phyloP scores from a whole-genome alignment of 2,113 vertebrate genomes.

The Alligator sinensis region DNA sequence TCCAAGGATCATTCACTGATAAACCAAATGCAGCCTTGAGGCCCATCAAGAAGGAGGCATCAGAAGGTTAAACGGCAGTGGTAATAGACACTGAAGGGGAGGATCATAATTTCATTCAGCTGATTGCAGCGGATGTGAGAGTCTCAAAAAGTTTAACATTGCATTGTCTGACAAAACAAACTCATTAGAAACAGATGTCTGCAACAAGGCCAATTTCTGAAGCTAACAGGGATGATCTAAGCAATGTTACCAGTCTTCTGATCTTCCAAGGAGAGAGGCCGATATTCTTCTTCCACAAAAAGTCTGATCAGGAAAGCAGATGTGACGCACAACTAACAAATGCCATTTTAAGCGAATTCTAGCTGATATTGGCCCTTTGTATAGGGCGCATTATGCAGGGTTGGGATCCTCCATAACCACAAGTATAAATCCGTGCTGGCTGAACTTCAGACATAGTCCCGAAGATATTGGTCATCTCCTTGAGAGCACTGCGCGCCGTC shows the following conservation, averaged over 20 bases:
- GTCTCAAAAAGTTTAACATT: accelerated
- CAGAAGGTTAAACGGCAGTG: not conserved
- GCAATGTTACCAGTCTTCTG: not conserved
- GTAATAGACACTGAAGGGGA: not conserved
- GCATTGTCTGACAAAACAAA: not conserved
- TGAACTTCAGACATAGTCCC: not conserved
- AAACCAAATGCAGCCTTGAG: too few relatives aligned
- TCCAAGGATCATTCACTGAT: not conserved
- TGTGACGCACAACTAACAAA: not conserved
- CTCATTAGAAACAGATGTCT: not conserved
- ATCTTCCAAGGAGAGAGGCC: not conserved
- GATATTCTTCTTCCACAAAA: not conserved
- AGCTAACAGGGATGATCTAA: not conserved
- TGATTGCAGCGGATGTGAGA: not conserved
- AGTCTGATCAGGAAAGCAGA: not conserved
- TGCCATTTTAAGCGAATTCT: not conserved
- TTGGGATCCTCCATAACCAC: not conserved
- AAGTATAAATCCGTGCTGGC: not conserved
- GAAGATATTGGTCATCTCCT: not conserved
- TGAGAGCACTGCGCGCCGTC: not conserved
- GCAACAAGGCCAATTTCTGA: not conserved
- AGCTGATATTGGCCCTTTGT: not conserved
- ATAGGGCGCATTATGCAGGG: not conserved
- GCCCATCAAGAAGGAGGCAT: not conserved
- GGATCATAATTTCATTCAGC: not conserved